Evolutionary conservation across 2,113 vertebrate species (phyloP).

Genomic region (Brachyistius frenatus): DNA sequence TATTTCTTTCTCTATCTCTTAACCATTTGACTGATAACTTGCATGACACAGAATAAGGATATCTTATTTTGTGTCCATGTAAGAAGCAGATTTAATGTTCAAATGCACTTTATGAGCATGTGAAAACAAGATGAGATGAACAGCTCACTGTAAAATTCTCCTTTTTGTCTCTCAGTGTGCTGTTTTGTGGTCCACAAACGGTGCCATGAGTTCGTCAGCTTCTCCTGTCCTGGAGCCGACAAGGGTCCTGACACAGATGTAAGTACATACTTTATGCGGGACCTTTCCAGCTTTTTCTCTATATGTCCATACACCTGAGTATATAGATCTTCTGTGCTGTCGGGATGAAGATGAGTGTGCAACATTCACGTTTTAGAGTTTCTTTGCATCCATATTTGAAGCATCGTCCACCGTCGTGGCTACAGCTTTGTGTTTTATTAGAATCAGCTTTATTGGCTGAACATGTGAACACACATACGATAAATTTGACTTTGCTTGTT

Average conservation of each 20-base stretch:
- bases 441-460: too few species aligned
- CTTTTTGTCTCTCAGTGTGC: slow-evolving; percentile 87
- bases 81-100: slow-evolving; percentile 5
- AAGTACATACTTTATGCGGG: slow-evolving; percentile 66
- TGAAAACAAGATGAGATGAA: not conserved
- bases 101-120: slow-evolving; percentile 14
- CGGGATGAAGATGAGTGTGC: too few species aligned
- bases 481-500: too few species aligned
- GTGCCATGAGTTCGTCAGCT: slow-evolving; percentile 97
- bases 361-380: too few species aligned
- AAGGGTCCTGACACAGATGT: slow-evolving; percentile 95
- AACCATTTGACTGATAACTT: slow-evolving; percentile 21
- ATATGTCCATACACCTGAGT: too few species aligned
- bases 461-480: too few species aligned
- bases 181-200: slow-evolving; percentile 96
- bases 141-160: slow-evolving; percentile 6
- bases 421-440: too few species aligned
- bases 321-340: too few species aligned
- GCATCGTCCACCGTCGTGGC: too few species aligned
- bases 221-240: slow-evolving; percentile 94
- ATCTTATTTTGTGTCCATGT: not conserved
- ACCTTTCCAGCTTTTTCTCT: not conserved
- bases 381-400: too few species aligned
- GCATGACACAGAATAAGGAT: slow-evolving; percentile 4
- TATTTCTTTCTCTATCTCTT: not conserved